Conservation (phyloP, 2,113 vertebrate genomes). For the Mustela lutreola region DNA sequence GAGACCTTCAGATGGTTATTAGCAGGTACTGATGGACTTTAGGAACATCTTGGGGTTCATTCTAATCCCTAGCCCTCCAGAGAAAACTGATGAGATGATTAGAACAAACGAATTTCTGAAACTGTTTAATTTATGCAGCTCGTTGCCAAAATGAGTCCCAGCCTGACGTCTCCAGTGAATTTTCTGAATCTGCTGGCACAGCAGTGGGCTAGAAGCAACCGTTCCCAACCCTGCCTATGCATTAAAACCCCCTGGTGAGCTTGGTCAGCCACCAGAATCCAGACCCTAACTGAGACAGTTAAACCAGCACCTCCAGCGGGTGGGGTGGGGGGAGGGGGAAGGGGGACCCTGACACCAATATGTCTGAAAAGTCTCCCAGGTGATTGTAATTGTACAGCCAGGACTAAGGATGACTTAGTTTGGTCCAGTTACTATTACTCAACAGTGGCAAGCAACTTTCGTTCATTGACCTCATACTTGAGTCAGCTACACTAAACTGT, state of each 20-base stretch:
- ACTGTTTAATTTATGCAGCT: not conserved
- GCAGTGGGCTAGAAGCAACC: not conserved
- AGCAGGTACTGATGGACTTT: not conserved
- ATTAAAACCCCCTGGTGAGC: not conserved
- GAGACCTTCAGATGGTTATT: not conserved
- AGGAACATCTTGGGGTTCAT: not conserved
- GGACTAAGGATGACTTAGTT: slow-evolving; percentile 34
- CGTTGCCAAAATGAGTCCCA: not conserved
- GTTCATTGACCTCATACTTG: not conserved
- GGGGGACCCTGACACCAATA: not conserved
- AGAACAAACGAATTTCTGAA: not conserved
- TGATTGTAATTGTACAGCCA: not conserved
- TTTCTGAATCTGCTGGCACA: not conserved
- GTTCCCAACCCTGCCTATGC: not conserved
- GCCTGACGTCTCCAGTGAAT: not conserved
- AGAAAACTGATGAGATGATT: not conserved
- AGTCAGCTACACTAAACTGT: not conserved
- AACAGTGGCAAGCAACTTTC: not conserved
- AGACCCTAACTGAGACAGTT: not conserved
- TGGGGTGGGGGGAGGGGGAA: no score
- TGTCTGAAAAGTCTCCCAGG: not conserved
- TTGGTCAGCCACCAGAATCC: not conserved
- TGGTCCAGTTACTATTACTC: not conserved
- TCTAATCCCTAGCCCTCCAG: not conserved
- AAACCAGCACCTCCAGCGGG: not conserved